Percentiles rank a stretch among this genome's conserved stretches.
phyloP scores from a whole-genome alignment of 2,797 vertebrate genomes.

The Enteromius trimaculatus region DNA sequence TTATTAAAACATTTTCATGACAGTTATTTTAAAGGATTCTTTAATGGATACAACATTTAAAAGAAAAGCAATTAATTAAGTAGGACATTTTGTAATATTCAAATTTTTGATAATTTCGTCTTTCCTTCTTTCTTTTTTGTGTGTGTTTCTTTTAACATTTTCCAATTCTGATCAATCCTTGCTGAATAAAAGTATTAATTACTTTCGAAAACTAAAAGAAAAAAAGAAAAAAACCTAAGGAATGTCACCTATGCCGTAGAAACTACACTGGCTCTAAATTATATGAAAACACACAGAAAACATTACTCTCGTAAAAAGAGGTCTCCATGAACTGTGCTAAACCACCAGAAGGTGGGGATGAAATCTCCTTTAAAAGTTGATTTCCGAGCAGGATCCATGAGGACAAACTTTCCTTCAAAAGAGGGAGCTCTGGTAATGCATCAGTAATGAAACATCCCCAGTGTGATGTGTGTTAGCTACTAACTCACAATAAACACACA shows the following conservation, averaged over 20 bases:
- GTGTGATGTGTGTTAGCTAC: neutral
- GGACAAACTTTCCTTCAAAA: slow-evolving; percentile 12
- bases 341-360: slow-evolving; percentile 74
- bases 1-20: neutral
- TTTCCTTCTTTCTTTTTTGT: too few relatives aligned
- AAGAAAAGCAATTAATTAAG: neutral
- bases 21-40: neutral
- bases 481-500: slow-evolving; percentile 4
- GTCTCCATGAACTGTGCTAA: slow-evolving; percentile 4
- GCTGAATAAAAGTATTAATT: neutral
- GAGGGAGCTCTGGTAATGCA: slow-evolving; percentile 31
- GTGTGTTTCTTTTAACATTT: too few relatives aligned
- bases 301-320: neutral
- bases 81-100: neutral
- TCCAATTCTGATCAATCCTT: neutral
- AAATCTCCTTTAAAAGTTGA: slow-evolving; percentile 40
- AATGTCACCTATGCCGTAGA: neutral
- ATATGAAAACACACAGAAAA: neutral
- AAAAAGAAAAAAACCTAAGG: neutral
- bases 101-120: too few relatives aligned
- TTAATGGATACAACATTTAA: neutral
- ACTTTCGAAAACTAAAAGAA: neutral
- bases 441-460: slow-evolving; percentile 14
- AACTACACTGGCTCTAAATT: neutral
- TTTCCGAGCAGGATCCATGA: neutral